Base-by-base conservation (phyloP, 1,140 invertebrate species). In the Harlomillsia oculata region DNA sequence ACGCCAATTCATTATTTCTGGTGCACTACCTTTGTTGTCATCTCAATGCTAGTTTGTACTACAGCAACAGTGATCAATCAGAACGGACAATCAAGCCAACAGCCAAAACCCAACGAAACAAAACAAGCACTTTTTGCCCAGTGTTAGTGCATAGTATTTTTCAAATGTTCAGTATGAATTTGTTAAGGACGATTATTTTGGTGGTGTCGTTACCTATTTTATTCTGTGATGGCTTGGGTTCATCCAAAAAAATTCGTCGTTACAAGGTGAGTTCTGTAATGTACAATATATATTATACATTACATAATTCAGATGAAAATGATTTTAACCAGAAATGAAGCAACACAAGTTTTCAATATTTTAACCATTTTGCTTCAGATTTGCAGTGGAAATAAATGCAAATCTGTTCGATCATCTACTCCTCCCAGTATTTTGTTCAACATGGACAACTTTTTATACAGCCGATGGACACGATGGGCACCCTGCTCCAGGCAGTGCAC, bases 401-500 rank as follows among this genome's bases (percentile, higher is more conserved):
- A 52, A 39, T 53, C 62, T 14, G 39, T 64, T 32, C 48, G 58
- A 40, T 64, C 62, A 5, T 60, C 54, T 34, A 36, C 30, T 32
- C 44, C 62, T n/a, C 54, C 54, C 1, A 52, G 44, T 23, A 28
- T 43, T 9, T 48, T 62, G 5, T 54, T 58, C 36, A 53, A 64
- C 28, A 46, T 64, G 56, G 56, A 61, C 28, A 48, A 51, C 28
- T 60, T 64, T 30, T 40, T 61, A n/a, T 82, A 81, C 53, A 75
- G 75, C 8, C 70, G 73, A 50, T 83, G 81, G 81, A 76, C 77
- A 8, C 69, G 75, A 53, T 83, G 80, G 80, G 75, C 77, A 0
- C 69, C 75, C 2, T 83, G 81, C 65, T 77, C 75, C 6, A 71
- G 74, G 45, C 71, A 76, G 3, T 83, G 80, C 64, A 75, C 75